Base-by-base conservation (phyloP, 1,140 invertebrate species). In the Dufourea novaeangliae region DNA sequence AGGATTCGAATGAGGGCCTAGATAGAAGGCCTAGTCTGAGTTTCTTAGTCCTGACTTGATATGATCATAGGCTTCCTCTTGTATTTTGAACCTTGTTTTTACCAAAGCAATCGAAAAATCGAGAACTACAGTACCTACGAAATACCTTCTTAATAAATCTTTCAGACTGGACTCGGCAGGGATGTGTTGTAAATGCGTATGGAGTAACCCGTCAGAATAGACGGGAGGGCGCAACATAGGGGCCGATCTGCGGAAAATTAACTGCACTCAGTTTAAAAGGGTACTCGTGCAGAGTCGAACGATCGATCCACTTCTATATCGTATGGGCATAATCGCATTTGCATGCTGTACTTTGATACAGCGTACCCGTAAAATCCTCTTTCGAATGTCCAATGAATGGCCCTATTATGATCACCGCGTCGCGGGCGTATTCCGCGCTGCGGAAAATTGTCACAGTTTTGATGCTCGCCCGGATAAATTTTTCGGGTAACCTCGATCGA, bases 331-430 rank as follows among this genome's bases (percentile, higher is more conserved):
- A 85, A 85, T 85, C 78, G 67, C 82, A 80, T 85, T 85, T 85
- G 68, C 82, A 84, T 70, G 64, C 78, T 80, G 74, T 84, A 84
- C 79, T 81, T 84, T 84, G 82, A 78, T 84, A 81, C 74, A 84
- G 66, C 56, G 59, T 46, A 56, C 50, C 67, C 75, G 76, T 83
- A 83, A 83, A 83, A 83, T 83, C 80, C 82, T 79, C 82, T 83
- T 83, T 79, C 59, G 59, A 66, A 74, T 83, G 75, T 79, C 59
- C 80, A 41, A 74, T 78, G 80, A 82, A 83, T 74, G 59, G 32
- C 27, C 59, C 69, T 70, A 82, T 82, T 82, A 82, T 59, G 22
- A 41, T 39, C 64, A n/a, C 27, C 8, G 46, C 37, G 54, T 20
- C 50, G 54, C 41, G 54, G 27, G 68, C 68, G 44, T 81, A 62